A percentile compares a stretch with the other conserved stretches of the same genome.
Evolutionary conservation across 2,113 vertebrate genomes (phyloP).

Genomic region (Bolborhynchus lineola): DNA sequence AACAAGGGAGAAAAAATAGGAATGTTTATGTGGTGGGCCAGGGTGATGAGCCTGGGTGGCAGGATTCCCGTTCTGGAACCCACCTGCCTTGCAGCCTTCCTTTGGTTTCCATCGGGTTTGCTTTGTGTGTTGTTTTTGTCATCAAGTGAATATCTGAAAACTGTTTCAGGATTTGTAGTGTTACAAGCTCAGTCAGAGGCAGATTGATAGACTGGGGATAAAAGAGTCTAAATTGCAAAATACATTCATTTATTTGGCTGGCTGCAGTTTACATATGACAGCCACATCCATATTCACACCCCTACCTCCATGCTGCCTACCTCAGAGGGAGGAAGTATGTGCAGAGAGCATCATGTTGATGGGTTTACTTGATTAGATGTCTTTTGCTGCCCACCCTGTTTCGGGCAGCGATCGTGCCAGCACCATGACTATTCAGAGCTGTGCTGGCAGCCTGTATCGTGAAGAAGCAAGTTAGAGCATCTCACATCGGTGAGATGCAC

Average conservation of each 20-base stretch:
- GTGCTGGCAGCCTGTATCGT: neutral
- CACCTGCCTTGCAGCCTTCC: neutral
- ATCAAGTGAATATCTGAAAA: neutral
- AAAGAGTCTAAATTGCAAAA: neutral
- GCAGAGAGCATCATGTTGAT: accelerated
- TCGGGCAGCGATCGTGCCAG: accelerated
- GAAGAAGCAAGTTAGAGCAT: neutral
- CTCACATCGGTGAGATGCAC: neutral
- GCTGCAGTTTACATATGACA: neutral
- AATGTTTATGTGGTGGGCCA: neutral
- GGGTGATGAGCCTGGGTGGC: neutral
- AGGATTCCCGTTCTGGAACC: neutral
- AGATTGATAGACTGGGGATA: neutral
- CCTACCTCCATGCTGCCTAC: accelerated
- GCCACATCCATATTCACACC: neutral
- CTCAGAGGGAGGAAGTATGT: neutral
- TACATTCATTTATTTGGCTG: neutral
- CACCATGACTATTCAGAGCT: accelerated
- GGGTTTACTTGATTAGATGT: neutral
- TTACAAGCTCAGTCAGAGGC: neutral
- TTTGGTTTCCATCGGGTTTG: neutral
- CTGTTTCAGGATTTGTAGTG: neutral
- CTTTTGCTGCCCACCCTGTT: neutral
- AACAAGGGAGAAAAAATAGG: neutral
- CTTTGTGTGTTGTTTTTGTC: neutral